Evolutionary conservation across 23 tunicate genomes (phyloP), one percentile per base, ranked within the genome.

Genomic region (Trididemnum miniatum): DNA sequence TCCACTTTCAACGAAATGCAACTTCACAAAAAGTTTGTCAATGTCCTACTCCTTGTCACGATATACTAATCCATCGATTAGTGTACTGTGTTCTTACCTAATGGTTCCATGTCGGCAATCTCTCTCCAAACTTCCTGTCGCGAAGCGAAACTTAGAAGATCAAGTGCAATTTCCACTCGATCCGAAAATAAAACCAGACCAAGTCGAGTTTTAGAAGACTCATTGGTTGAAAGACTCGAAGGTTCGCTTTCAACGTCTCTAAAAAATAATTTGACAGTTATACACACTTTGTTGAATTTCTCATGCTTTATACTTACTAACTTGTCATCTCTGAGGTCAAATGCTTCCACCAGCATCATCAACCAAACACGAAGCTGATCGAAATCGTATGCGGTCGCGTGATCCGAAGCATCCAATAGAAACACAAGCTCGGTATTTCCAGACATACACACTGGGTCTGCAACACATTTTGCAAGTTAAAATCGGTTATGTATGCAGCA

Each of bases 371-470:
- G 81, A 32, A 91, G 87, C 28, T 23, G 1, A 36, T 25, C 31
- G 26, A 82, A 81, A 49, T 80, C 80, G 20, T 85, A 77, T 7
- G 38, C 63, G 2, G 72, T 77, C 80, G 82, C 87, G 36, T 78
- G 81, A 51, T 84, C 52, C 26, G 89, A 85, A 3, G 71, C 78
- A 64, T 91, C 90, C 71, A 91, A 59, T 39, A 91, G 25, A 49
- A 91, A 85, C 18, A 91, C 80, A 34, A 91, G 86, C 1, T 91
- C 97, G 25, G 87, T 81, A 31, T 77, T 86, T 24, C 97, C 97
- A 38, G 97, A 91, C n/a, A 72, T 29, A 75, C 97, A 91, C 18
- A 82, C 49, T 2, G 97, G 90, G 9, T 82, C 97, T 90, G n/a
- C n/a, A n/a, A n/a, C n/a, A n/a, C n/a, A n/a, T n/a, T n/a, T n/a